A percentile compares a stretch with the other conserved stretches of the same genome.
Conservation (phyloP, 2,888 invertebrate genomes). For the Polydesmus complanatus region DNA sequence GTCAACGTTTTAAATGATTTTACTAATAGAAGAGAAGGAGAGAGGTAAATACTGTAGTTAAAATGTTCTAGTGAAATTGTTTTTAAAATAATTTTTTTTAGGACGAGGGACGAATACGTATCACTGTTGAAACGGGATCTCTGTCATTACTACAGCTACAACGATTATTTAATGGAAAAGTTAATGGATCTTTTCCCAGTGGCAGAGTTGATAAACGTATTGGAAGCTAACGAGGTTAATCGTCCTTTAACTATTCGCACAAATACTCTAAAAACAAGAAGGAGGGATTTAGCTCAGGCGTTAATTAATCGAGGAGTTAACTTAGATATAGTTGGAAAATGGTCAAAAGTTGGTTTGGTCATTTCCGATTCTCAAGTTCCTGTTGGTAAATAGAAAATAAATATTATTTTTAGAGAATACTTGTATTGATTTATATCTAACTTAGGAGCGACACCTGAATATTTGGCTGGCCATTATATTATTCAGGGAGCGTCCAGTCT, state of each 20-base stretch:
- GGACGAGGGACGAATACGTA: slow-evolving; percentile 67
- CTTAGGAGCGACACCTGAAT: slow-evolving; percentile 86
- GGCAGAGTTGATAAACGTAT: slow-evolving; percentile 74
- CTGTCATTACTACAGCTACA: slow-evolving; percentile 91
- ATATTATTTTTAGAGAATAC: slow-evolving; percentile 13
- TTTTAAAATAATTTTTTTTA: slow-evolving; percentile 26
- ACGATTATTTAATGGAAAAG: slow-evolving; percentile 83
- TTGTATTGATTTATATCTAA: slow-evolving; percentile 20
- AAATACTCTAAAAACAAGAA: slow-evolving; percentile 74
- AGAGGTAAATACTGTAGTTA: slow-evolving; percentile 26
- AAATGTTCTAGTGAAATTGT: neutral
- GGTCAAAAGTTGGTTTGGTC: slow-evolving; percentile 96
- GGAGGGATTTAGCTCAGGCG: slow-evolving; percentile 82
- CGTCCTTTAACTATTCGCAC: slow-evolving; percentile 90
- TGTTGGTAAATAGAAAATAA: slow-evolving; percentile 44
- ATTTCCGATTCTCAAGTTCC: slow-evolving; percentile 93
- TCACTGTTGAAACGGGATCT: slow-evolving; percentile 67
- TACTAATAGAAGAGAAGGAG: slow-evolving; percentile 33
- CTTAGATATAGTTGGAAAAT: slow-evolving; percentile 93
- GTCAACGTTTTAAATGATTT: slow-evolving; percentile 67
- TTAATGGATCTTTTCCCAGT: slow-evolving; percentile 79
- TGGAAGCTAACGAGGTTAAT: slow-evolving; percentile 91
- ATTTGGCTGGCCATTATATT: slow-evolving; percentile 94
- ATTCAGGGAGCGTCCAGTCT: slow-evolving; percentile 91
- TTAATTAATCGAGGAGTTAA: slow-evolving; percentile 94